phyloP scores from a whole-genome alignment of 2,113 vertebrate genomes.

The Chaenocephalus aceratus region DNA sequence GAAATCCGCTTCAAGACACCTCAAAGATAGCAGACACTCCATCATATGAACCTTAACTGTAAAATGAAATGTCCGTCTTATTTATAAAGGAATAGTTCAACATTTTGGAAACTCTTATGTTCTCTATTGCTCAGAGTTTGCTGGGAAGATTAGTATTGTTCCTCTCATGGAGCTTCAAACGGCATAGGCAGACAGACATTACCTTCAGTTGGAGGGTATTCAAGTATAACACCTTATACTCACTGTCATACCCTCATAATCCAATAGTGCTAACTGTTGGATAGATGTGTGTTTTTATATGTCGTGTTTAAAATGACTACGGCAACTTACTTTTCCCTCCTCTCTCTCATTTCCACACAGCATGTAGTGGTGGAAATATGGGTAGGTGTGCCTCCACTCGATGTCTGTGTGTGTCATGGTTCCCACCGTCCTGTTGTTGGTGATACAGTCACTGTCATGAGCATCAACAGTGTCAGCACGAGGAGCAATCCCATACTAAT shows the following conservation, averaged over 20 bases:
- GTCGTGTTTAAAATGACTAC: constrained; percentile 24
- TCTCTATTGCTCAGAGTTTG: too few species aligned
- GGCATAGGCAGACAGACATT: not conserved
- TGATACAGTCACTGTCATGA: constrained; percentile 20
- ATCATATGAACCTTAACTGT: too few species aligned
- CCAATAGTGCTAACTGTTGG: constrained; percentile 26
- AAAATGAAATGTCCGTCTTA: too few species aligned
- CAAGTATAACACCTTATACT: not conserved
- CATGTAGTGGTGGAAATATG: constrained; percentile 71
- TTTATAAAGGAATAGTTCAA: too few species aligned
- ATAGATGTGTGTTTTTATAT: constrained; percentile 43
- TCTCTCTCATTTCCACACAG: constrained; percentile 63
- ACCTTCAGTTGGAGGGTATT: not conserved
- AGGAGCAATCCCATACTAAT: not conserved
- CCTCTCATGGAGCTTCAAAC: not conserved
- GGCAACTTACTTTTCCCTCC: constrained; percentile 47
- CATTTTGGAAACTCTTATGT: too few species aligned
- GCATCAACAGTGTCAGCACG: not conserved
- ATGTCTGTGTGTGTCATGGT: constrained; percentile 30
- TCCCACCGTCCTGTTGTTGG: constrained; percentile 10
- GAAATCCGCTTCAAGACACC: too few species aligned
- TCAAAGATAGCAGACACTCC: too few species aligned
- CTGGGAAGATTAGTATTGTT: not conserved
- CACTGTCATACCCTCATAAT: constrained; percentile 22
- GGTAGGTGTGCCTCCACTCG: constrained; percentile 51